Evolutionary conservation across 2,888 invertebrate species (phyloP).

Genomic region (Onthophagus sagittarius): DNA sequence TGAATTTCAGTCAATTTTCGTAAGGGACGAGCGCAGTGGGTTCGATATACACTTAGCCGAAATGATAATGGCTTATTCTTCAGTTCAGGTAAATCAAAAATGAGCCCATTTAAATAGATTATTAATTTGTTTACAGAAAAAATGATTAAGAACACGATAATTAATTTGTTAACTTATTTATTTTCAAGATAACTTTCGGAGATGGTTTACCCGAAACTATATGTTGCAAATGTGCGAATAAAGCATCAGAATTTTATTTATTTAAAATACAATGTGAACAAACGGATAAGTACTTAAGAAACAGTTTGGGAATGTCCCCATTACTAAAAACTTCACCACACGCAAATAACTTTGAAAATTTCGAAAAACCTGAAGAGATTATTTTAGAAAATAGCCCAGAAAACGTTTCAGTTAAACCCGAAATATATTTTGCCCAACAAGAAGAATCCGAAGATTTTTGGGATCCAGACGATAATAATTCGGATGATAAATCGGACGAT

Average conservation of each 20-base stretch:
- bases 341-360: neutral
- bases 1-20: constrained; percentile 45
- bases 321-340: constrained; percentile 18
- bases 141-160: neutral
- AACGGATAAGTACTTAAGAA: constrained; percentile 46
- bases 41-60: constrained; percentile 43
- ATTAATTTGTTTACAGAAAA: neutral
- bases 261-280: constrained; percentile 51
- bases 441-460: constrained; percentile 20
- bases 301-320: constrained; percentile 34
- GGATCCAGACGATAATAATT: constrained; percentile 18
- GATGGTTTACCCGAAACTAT: constrained; percentile 61
- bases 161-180: neutral
- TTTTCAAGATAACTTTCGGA: constrained; percentile 43
- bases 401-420: constrained; percentile 34
- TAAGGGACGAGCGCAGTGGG: constrained; percentile 37
- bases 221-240: constrained; percentile 54
- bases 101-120: constrained; percentile 2
- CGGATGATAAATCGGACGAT: constrained; percentile 16
- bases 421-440: constrained; percentile 37
- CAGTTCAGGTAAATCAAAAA: constrained; percentile 41
- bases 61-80: constrained; percentile 46
- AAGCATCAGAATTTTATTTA: constrained; percentile 51
- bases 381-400: neutral
- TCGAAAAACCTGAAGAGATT: neutral